Percentiles rank a stretch among this genome's conserved stretches.
phyloP scores from a whole-genome alignment of 2,888 invertebrate species.

The Apodemia hepburni region DNA sequence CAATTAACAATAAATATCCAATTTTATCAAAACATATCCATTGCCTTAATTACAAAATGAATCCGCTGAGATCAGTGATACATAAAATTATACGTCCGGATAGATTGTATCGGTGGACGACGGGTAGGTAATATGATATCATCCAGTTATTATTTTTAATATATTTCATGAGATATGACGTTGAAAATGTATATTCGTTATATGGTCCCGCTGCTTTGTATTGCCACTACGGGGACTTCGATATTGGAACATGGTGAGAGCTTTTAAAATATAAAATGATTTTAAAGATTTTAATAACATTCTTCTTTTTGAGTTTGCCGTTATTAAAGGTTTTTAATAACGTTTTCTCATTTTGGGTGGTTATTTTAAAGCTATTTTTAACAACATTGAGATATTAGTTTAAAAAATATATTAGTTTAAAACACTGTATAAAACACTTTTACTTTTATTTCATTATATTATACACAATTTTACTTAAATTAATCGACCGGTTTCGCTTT shows the following conservation, averaged over 20 bases:
- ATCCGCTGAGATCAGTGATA: slow-evolving; percentile 19
- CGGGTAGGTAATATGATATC: slow-evolving; percentile 26
- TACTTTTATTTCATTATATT: no score
- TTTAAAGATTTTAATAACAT: background rate
- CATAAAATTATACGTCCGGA: slow-evolving; percentile 26
- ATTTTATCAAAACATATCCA: background rate
- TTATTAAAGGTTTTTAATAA: no score
- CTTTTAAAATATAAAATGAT: background rate
- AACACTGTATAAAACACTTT: no score
- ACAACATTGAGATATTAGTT: no score
- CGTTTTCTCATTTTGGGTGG: no score
- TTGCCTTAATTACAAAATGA: slow-evolving; percentile 7
- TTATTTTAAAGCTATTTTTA: no score
- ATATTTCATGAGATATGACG: slow-evolving; percentile 34
- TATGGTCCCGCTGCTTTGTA: slow-evolving; percentile 30
- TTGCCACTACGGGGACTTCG: slow-evolving; percentile 29
- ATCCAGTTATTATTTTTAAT: slow-evolving; percentile 36
- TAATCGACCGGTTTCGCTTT: no score
- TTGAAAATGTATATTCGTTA: slow-evolving; percentile 35
- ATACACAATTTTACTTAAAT: no score
- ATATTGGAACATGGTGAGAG: slow-evolving; percentile 26
- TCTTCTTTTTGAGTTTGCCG: no score
- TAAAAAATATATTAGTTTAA: no score
- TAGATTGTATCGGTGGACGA: slow-evolving; percentile 38
- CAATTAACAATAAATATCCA: no score